A percentile compares a stretch with the other conserved stretches of the same genome.
Conservation (phyloP, 2,888 invertebrate species). For the Aleiodes testaceus region DNA sequence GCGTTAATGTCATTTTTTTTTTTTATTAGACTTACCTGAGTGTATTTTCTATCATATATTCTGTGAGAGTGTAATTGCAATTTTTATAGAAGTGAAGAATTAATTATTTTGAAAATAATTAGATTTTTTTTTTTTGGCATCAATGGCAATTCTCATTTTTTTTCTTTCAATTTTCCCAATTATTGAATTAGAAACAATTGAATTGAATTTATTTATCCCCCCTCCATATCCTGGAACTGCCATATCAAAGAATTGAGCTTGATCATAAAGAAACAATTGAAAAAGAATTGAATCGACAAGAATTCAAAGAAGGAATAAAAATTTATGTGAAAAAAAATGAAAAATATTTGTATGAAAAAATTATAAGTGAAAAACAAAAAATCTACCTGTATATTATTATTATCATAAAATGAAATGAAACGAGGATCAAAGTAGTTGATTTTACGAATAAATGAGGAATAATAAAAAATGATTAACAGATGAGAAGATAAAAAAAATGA, state of each 20-base stretch:
- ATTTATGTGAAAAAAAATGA: slow-evolving; percentile 55
- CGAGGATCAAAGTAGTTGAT: slow-evolving; percentile 72
- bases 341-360: slow-evolving; percentile 36
- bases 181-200: slow-evolving; percentile 32
- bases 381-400: slow-evolving; percentile 70
- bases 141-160: slow-evolving; percentile 14
- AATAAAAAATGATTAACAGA: slow-evolving; percentile 72
- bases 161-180: slow-evolving; percentile 4
- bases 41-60: slow-evolving; percentile 37
- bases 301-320: slow-evolving; percentile 58
- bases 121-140: not conserved
- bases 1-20: slow-evolving; percentile 19
- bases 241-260: slow-evolving; percentile 77
- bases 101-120: not conserved
- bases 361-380: slow-evolving; percentile 54
- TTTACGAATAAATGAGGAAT: slow-evolving; percentile 71
- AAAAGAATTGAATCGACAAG: slow-evolving; percentile 34
- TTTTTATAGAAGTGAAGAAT: slow-evolving; percentile 9
- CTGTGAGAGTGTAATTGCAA: slow-evolving; percentile 34
- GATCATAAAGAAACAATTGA: slow-evolving; percentile 63
- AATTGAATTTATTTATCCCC: slow-evolving; percentile 11
- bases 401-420: slow-evolving; percentile 71
- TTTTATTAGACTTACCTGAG: slow-evolving; percentile 29
- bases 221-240: slow-evolving; percentile 81
- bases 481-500: slow-evolving; percentile 70